Conservation (phyloP, 1,140 invertebrate genomes). For the Antheraea pernyi region DNA sequence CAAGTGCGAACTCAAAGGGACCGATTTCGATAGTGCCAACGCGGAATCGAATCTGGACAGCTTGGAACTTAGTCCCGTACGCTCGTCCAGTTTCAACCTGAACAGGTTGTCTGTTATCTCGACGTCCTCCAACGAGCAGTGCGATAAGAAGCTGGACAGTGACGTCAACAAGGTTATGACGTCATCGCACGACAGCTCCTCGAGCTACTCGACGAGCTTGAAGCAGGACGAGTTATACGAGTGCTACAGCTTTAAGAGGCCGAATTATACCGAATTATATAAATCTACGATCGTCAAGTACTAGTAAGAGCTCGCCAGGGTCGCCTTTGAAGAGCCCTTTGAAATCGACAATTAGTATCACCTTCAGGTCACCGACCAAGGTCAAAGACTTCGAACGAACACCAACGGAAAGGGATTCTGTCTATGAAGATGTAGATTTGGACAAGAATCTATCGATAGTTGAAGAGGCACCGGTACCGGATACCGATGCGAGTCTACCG, state of each 20-base stretch:
- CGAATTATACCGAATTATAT: conserved; percentile 76
- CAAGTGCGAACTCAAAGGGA: conserved; percentile 63
- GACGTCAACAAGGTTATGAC: conserved; percentile 64
- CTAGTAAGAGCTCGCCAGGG: conserved; percentile 65
- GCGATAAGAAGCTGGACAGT: conserved; percentile 40
- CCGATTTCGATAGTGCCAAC: conserved; percentile 45
- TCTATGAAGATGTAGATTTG: conserved; percentile 78
- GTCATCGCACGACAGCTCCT: conserved; percentile 78
- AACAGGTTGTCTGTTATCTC: conserved; percentile 71
- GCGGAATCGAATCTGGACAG: conserved; percentile 45
- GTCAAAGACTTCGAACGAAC: conserved; percentile 58
- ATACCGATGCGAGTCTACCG: conserved; percentile 76
- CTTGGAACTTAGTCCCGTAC: conserved; percentile 50
- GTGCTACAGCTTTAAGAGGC: conserved; percentile 65
- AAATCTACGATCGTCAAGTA: conserved; percentile 68
- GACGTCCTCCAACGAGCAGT: conserved; percentile 58
- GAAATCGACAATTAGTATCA: conserved; percentile 85
- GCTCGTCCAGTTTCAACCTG: conserved; percentile 74
- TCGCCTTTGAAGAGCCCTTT: conserved; percentile 78
- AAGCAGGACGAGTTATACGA: conserved; percentile 77
- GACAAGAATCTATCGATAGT: conserved; percentile 73
- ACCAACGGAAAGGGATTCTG: conserved; percentile 57
- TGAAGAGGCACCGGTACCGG: conserved; percentile 74
- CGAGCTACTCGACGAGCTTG: conserved; percentile 78
- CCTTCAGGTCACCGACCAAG: conserved; percentile 80